Evolutionary conservation across 2,113 vertebrate species (phyloP).

Genomic region (Neolamprologus sp.): DNA sequence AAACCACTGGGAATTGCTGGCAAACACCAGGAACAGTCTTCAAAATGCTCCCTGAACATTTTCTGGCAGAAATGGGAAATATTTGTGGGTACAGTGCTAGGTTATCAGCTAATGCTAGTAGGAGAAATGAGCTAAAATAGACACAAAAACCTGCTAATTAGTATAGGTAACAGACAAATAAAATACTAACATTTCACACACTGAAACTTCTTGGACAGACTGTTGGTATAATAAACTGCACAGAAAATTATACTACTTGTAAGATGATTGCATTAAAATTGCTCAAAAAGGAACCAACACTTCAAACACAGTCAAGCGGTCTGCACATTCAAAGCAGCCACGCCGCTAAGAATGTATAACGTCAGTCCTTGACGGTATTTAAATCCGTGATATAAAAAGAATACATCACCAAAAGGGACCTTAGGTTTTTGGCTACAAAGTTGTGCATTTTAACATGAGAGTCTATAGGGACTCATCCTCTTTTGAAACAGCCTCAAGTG

Average conservation of each 20-base stretch:
- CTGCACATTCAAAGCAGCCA: not conserved
- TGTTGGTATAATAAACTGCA: not conserved
- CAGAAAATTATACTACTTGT: not conserved
- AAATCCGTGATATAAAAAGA: not conserved
- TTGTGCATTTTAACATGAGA: not conserved
- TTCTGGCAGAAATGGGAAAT: not conserved
- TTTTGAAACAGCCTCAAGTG: not conserved
- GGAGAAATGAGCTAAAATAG: not conserved
- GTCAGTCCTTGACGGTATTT: fast-evolving
- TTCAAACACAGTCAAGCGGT: not conserved
- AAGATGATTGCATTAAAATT: not conserved
- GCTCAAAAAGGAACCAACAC: not conserved
- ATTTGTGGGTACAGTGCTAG: not conserved
- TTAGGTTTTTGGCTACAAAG: not conserved
- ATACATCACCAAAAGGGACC: not conserved
- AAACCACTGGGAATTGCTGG: not conserved
- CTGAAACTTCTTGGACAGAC: not conserved
- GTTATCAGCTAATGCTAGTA: not conserved
- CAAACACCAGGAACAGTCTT: not conserved
- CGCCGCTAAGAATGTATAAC: not conserved
- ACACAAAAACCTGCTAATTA: not conserved
- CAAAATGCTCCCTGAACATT: not conserved
- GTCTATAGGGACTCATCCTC: not conserved
- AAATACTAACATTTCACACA: not conserved
- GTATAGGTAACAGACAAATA: fast-evolving